Evolutionary conservation across 1,140 invertebrate species (phyloP).

Genomic region (Limonius californicus): DNA sequence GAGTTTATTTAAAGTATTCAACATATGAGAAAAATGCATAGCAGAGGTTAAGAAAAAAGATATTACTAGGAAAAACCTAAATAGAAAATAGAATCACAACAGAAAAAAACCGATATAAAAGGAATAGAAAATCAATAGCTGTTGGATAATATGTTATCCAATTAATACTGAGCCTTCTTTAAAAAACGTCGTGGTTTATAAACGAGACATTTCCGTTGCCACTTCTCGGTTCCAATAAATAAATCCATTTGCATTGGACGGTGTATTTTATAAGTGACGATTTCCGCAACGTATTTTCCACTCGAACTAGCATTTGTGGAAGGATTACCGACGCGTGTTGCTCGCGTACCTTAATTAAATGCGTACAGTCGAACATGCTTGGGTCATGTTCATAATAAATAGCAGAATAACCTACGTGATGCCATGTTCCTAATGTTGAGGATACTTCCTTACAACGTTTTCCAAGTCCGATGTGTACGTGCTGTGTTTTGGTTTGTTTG

Average conservation of each 20-base stretch:
- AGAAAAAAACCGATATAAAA: no score
- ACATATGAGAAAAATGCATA: no score
- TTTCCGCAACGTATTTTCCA: neutral
- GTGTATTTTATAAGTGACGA: neutral
- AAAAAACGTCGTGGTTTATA: no score
- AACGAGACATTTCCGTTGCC: no score
- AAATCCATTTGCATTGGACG: neutral
- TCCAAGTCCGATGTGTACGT: conserved; percentile 3
- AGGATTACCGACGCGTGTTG: neutral
- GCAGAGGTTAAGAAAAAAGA: no score
- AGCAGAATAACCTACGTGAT: conserved; percentile 12
- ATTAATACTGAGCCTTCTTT: no score
- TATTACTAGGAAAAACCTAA: no score
- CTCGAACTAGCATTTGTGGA: neutral
- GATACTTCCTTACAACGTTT: conserved; percentile 11
- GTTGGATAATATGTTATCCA: no score
- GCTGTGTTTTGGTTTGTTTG: conserved; percentile 11
- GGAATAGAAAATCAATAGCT: no score
- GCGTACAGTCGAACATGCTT: conserved; percentile 2
- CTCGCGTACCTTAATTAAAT: conserved; percentile 4
- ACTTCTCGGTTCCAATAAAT: neutral
- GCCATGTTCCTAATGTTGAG: conserved; percentile 11
- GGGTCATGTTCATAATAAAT: conserved; percentile 15
- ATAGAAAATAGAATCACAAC: no score
- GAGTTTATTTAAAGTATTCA: no score